Percentiles rank a stretch among this genome's conserved stretches.
phyloP scores from a whole-genome alignment of 1,140 invertebrate species.

The Melanaphis sacchari region DNA sequence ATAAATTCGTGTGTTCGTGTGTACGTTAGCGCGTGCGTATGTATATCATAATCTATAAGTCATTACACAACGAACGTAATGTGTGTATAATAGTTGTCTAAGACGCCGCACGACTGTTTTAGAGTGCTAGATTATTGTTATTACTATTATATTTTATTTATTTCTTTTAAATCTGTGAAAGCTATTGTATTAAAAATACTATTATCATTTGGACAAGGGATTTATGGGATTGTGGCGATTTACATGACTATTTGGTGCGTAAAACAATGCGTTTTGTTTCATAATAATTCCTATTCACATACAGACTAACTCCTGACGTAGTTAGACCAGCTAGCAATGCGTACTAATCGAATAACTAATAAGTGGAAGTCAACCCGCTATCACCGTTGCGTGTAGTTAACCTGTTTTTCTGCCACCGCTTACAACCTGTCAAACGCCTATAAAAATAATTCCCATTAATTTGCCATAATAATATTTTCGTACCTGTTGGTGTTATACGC shows the following conservation, averaged over 20 bases:
- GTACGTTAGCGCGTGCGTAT: background rate
- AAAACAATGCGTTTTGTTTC: background rate
- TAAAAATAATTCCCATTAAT: background rate
- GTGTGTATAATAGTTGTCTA: background rate
- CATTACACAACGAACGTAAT: background rate
- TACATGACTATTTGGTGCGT: background rate
- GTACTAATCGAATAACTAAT: background rate
- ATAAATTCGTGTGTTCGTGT: background rate
- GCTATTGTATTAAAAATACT: background rate
- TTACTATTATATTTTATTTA: background rate
- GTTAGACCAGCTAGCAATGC: background rate
- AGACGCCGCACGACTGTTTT: background rate
- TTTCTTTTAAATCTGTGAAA: background rate
- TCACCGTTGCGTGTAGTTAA: background rate
- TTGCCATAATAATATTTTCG: constrained; percentile 10
- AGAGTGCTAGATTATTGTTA: background rate
- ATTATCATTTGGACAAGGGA: background rate
- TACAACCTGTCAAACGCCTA: constrained; percentile 25
- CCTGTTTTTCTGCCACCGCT: constrained; percentile 13
- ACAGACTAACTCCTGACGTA: background rate
- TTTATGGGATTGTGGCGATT: background rate
- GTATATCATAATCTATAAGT: background rate
- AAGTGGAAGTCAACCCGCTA: background rate
- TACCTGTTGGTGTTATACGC: background rate
- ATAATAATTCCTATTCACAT: background rate